These are phyloP conservation scores for Apus apus DNA, from an alignment of 2,113 vertebrate species.

Conservation along the genomic window DNA sequence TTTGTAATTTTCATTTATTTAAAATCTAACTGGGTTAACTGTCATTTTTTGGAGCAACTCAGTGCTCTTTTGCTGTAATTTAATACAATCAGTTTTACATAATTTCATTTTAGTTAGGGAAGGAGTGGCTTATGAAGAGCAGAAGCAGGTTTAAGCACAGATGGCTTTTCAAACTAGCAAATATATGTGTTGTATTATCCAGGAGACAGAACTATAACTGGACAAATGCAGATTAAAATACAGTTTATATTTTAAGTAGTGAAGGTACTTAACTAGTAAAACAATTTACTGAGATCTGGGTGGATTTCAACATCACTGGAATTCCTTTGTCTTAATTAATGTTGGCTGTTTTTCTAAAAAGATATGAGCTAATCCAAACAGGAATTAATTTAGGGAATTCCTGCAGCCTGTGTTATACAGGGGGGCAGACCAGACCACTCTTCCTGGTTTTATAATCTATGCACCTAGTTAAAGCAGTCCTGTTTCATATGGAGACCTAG, in stretches of 20 bases:
- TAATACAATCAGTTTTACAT: conserved; percentile 26
- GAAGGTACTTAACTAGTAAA: conserved; percentile 31
- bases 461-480: conserved; percentile 23
- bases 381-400: conserved; percentile 71
- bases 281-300: conserved; percentile 30
- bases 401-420: conserved; percentile 34
- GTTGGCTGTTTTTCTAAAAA: conserved; percentile 65
- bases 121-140: background rate
- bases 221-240: conserved; percentile 10
- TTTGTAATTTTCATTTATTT: conserved; percentile 43
- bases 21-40: conserved; percentile 47
- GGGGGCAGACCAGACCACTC: conserved; percentile 44
- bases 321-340: conserved; percentile 68
- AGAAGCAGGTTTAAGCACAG: background rate
- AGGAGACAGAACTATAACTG: background rate
- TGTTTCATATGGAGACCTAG: background rate
- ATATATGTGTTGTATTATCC: background rate
- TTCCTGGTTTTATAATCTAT: conserved; percentile 50
- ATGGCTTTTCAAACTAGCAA: background rate
- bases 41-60: conserved; percentile 21
- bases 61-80: conserved; percentile 1
- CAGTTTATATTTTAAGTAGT: background rate
- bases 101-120: conserved; percentile 8
- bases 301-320: conserved; percentile 43
- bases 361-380: conserved; percentile 67